A percentile compares a stretch with the other conserved stretches of the same genome.
These are phyloP conservation scores for Ibycter americanus DNA, from an alignment of 2,797 vertebrate species.

Conservation along the genomic window DNA sequence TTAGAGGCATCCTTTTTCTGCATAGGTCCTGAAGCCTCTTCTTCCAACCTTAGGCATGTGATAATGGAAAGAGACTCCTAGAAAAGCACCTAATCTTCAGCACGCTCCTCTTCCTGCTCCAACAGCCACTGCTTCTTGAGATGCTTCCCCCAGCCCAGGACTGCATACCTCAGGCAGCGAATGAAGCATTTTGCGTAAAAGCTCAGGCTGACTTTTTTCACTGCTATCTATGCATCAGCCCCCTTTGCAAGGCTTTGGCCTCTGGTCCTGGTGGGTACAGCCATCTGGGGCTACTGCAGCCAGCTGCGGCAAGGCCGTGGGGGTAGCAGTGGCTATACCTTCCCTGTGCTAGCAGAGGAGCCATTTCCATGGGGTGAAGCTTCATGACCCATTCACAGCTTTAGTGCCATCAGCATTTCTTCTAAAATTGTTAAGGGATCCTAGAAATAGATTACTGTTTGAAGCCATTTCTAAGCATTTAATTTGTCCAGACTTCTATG, in stretches of 20 bases:
- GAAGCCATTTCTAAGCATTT: neutral
- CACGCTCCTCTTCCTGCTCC: neutral
- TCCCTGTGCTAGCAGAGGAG: rapidly evolving
- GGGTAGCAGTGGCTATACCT: neutral
- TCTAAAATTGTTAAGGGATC: neutral
- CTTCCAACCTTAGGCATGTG: neutral
- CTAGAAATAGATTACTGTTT: neutral
- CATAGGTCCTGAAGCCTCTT: neutral
- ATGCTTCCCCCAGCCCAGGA: neutral
- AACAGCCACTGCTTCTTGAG: neutral
- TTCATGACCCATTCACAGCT: neutral
- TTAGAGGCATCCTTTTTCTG: neutral
- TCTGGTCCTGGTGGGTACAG: neutral
- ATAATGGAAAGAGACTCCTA: neutral
- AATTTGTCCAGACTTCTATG: neutral
- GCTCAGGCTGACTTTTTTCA: neutral
- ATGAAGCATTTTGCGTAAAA: neutral
- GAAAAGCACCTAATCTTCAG: neutral
- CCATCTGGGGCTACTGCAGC: neutral
- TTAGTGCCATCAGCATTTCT: neutral
- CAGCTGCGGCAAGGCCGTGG: rapidly evolving
- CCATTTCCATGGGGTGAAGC: neutral
- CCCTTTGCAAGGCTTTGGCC: neutral
- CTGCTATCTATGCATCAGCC: too few species aligned
- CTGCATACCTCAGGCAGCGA: neutral